Percentiles rank a stretch among this genome's conserved stretches.
These are phyloP conservation scores for Drosophila pachea DNA, from an alignment of 1,140 invertebrate genomes.

Conservation along the genomic window DNA sequence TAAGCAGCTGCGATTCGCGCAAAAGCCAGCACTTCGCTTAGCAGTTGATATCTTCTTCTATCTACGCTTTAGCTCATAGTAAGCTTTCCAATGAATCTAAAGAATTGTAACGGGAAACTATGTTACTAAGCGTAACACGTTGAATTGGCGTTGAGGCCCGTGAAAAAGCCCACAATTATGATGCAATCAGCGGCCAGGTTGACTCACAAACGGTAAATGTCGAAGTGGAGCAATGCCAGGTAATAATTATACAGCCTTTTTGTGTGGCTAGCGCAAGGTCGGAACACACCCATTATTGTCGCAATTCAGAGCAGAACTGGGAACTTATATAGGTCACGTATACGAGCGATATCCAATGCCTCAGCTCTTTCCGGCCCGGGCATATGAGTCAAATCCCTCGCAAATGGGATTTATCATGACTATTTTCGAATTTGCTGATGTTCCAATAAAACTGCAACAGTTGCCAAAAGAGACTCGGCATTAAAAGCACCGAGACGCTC, in stretches of 20 bases:
- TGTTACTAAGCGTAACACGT: too few relatives aligned
- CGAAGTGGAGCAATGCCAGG: constrained; percentile 30
- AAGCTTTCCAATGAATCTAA: too few relatives aligned
- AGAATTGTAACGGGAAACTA: too few relatives aligned
- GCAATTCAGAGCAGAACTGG: constrained; percentile 8
- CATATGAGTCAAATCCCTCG: constrained; percentile 29
- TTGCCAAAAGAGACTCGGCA: constrained; percentile 38
- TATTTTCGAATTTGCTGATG: constrained; percentile 49
- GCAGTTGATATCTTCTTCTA: too few relatives aligned
- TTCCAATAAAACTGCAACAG: constrained; percentile 56
- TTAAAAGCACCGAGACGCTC: constrained; percentile 2
- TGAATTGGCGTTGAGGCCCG: too few relatives aligned
- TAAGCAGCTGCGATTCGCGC: too few relatives aligned
- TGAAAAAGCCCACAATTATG: neutral
- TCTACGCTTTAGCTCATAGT: too few relatives aligned
- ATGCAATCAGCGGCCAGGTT: neutral
- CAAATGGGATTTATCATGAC: constrained; percentile 12
- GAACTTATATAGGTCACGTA: constrained; percentile 7
- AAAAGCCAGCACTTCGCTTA: too few relatives aligned
- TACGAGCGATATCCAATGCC: constrained; percentile 9
- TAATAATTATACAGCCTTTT: constrained; percentile 19
- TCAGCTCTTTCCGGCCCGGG: constrained; percentile 16
- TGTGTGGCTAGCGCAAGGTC: constrained; percentile 22
- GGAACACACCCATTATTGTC: constrained; percentile 16
- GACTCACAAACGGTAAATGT: constrained; percentile 19